phyloP scores from a whole-genome alignment of 1,140 invertebrate species.

The Saxidomus purpurata region DNA sequence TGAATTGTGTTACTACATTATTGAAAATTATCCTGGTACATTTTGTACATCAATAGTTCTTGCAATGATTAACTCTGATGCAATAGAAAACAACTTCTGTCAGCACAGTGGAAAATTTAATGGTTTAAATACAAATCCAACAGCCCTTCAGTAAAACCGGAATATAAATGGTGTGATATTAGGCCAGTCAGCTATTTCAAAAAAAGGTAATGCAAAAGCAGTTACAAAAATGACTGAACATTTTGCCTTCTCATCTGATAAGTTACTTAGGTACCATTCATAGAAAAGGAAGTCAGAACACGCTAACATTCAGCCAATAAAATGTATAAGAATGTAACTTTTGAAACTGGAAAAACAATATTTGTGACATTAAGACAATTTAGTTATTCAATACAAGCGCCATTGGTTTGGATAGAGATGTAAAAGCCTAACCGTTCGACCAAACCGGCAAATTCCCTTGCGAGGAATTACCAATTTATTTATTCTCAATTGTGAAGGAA shows the following conservation, averaged over 20 bases:
- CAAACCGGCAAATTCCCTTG: no score
- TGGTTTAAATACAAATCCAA: conserved; percentile 55
- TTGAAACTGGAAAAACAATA: conserved; percentile 1
- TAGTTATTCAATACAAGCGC: conserved; percentile 17
- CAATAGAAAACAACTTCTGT: conserved; percentile 59
- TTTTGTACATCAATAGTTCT: conserved; percentile 44
- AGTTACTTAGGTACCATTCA: conserved; percentile 22
- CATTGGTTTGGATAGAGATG: conserved; percentile 9
- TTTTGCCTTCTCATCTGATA: conserved; percentile 55
- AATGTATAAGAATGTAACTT: conserved; percentile 53
- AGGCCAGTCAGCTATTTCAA: conserved; percentile 56
- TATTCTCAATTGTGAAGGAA: background rate
- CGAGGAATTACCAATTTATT: no score
- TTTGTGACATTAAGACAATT: background rate
- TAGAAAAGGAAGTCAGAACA: conserved; percentile 36
- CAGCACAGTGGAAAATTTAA: conserved; percentile 55
- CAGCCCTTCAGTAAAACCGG: conserved; percentile 51
- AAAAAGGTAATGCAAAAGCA: conserved; percentile 62
- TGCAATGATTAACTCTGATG: conserved; percentile 59
- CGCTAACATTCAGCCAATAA: conserved; percentile 14
- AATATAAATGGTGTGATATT: conserved; percentile 61
- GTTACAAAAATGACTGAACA: conserved; percentile 50
- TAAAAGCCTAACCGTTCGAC: no score
- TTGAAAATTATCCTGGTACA: conserved; percentile 44
- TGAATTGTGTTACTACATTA: conserved; percentile 46